Evolutionary conservation across 1,140 invertebrate species (phyloP).

Genomic region (Drosophila burlai): DNA sequence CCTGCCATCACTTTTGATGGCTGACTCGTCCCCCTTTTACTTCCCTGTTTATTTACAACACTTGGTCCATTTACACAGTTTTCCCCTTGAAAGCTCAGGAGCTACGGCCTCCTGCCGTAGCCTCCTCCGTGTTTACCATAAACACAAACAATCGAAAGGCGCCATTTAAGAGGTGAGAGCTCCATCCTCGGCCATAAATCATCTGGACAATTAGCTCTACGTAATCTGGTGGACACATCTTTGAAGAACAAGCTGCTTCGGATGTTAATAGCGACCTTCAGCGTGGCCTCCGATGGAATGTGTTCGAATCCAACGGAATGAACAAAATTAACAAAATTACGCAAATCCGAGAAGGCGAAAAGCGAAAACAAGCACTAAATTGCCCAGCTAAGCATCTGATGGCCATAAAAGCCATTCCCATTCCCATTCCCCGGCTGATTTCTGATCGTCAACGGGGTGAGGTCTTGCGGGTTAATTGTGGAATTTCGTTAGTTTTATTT

Average conservation of each 20-base stretch:
- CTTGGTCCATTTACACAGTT: constrained; percentile 35
- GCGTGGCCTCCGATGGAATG: constrained; percentile 39
- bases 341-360: constrained; percentile 56
- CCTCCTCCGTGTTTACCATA: constrained; percentile 15
- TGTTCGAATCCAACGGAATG: constrained; percentile 19
- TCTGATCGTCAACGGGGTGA: constrained; percentile 28
- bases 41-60: constrained; percentile 37
- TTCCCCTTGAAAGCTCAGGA: constrained; percentile 9
- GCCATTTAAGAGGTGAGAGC: constrained; percentile 23
- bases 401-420: constrained; percentile 44
- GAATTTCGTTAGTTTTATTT: constrained; percentile 49
- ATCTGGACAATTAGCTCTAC: constrained; percentile 52
- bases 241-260: constrained; percentile 23
- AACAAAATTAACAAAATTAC: constrained; percentile 40
- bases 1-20: constrained; percentile 17
- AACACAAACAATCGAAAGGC: constrained; percentile 34
- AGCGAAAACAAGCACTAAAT: constrained; percentile 39
- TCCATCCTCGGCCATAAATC: constrained; percentile 40
- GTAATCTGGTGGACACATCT: constrained; percentile 16
- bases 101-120: not conserved
- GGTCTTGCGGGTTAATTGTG: constrained; percentile 49
- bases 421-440: constrained; percentile 24
- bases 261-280: constrained; percentile 42
- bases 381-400: constrained; percentile 33
- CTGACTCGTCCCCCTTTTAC: constrained; percentile 15